Evolutionary conservation across 2,113 vertebrate genomes (phyloP).

Genomic region (Clupea harengus): DNA sequence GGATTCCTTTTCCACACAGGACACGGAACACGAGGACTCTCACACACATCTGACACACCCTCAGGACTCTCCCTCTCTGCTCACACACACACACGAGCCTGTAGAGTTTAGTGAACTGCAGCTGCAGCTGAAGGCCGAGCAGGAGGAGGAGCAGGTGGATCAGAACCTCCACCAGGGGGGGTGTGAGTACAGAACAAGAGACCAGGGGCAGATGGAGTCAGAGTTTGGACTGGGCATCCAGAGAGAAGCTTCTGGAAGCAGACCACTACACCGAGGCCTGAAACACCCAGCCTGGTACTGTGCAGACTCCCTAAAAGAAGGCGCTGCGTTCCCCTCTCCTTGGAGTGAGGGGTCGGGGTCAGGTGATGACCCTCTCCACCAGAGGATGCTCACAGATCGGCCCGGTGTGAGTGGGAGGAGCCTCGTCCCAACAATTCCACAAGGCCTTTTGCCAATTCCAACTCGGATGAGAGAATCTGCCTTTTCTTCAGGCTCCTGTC

Average conservation of each 20-base stretch:
- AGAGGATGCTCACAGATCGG: not conserved
- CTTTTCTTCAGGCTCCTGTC: not conserved
- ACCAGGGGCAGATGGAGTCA: not conserved
- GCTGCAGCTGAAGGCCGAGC: slow-evolving; percentile 57
- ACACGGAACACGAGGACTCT: not conserved
- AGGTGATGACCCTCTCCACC: not conserved
- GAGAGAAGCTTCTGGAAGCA: slow-evolving; percentile 45
- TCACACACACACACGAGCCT: not conserved
- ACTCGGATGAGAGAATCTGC: not conserved
- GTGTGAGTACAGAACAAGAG: not conserved
- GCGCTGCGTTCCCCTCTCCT: not conserved
- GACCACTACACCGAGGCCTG: not conserved
- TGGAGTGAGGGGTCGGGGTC: not conserved
- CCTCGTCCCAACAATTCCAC: not conserved
- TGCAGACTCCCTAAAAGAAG: slow-evolving; percentile 26
- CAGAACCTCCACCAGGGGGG: slow-evolving; percentile 12
- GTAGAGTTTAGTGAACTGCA: not conserved
- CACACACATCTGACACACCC: not conserved
- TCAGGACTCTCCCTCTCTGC: not conserved
- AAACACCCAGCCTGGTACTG: not conserved
- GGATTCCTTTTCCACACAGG: slow-evolving; percentile 13
- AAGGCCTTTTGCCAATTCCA: not conserved
- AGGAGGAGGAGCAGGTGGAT: slow-evolving; percentile 46
- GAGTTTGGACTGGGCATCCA: slow-evolving; percentile 20
- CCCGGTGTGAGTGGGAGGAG: not conserved